These are phyloP conservation scores for Anastrepha obliqua DNA, from an alignment of 1,140 invertebrate species.

Conservation along the genomic window DNA sequence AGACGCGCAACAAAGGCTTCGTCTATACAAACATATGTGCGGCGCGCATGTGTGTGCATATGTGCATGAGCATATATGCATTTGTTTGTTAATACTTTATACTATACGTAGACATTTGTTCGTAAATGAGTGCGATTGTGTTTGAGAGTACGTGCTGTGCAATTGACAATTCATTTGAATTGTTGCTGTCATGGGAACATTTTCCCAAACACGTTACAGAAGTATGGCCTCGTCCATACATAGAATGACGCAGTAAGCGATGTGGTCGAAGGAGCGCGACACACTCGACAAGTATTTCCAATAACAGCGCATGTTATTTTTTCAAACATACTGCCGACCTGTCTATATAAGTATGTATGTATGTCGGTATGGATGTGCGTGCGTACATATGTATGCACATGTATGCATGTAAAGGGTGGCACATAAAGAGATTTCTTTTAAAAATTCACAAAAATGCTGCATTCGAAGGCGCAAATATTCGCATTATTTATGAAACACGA, in stretches of 20 bases:
- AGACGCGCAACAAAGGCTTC: not conserved
- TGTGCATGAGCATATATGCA: not conserved
- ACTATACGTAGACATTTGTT: not conserved
- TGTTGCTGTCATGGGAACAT: slow-evolving; percentile 47
- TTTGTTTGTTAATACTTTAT: not conserved
- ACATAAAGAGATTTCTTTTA: too few relatives aligned
- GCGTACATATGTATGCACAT: too few relatives aligned
- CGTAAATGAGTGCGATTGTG: slow-evolving; percentile 11
- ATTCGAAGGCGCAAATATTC: too few relatives aligned
- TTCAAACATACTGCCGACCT: not conserved
- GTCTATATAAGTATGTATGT: not conserved
- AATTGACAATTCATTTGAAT: slow-evolving; percentile 46
- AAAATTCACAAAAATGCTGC: too few relatives aligned
- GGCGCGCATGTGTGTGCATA: not conserved
- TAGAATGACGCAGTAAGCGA: not conserved
- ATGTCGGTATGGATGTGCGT: too few relatives aligned
- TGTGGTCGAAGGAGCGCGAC: not conserved
- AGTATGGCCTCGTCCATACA: not conserved
- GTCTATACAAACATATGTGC: too few relatives aligned
- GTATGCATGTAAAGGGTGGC: too few relatives aligned
- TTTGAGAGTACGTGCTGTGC: slow-evolving; percentile 44
- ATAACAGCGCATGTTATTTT: slow-evolving; percentile 13
- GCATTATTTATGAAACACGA: too few relatives aligned
- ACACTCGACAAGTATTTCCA: slow-evolving; percentile 42
- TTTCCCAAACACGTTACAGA: not conserved